Conservation (phyloP, 2,113 vertebrate genomes). For the Piaya cayana region DNA sequence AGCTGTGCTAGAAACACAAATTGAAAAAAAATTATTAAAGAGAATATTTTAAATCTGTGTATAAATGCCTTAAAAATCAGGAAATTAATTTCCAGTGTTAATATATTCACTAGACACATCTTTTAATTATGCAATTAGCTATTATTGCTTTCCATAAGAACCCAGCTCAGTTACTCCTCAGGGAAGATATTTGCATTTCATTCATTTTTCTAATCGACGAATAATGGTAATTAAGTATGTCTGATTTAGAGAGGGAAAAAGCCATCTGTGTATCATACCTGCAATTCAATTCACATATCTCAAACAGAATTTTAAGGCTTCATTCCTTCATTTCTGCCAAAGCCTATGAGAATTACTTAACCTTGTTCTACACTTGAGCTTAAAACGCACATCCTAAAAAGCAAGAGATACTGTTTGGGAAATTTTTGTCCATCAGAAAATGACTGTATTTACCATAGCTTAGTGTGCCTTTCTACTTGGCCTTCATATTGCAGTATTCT, state of each 20-base stretch:
- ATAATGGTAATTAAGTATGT: not conserved
- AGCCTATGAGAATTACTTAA: not conserved
- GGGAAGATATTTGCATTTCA: not conserved
- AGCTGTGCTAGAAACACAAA: not conserved
- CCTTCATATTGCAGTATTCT: not conserved
- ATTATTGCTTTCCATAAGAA: not conserved
- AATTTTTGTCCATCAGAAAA: not conserved
- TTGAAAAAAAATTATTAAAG: not conserved
- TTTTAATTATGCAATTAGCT: not conserved
- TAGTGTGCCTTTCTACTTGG: not conserved
- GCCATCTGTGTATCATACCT: not conserved
- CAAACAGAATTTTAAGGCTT: not conserved
- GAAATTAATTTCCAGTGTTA: not conserved
- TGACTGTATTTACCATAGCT: not conserved
- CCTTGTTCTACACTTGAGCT: not conserved
- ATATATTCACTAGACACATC: not conserved
- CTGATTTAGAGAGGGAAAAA: not conserved
- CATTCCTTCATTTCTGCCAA: not conserved
- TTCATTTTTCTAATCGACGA: not conserved
- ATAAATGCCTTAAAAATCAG: not conserved
- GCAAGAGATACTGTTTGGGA: not conserved
- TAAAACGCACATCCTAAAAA: not conserved
- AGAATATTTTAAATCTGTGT: not conserved
- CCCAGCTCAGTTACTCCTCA: not conserved
- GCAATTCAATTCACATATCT: not conserved